phyloP scores from a whole-genome alignment of 2,797 vertebrate species.

The Cossypha polioptera region DNA sequence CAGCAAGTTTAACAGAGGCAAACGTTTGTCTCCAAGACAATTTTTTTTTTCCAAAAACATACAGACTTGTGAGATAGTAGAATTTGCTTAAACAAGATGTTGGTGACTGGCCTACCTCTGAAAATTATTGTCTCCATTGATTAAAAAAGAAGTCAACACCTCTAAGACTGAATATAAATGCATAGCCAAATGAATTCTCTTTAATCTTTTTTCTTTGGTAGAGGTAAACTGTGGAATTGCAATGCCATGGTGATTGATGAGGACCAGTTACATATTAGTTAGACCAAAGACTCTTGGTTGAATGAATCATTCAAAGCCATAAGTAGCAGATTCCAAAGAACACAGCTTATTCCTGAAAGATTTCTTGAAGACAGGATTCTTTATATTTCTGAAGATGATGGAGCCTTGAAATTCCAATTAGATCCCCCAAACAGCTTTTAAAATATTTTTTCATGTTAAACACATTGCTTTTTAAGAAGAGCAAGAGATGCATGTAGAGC shows the following conservation, averaged over 20 bases:
- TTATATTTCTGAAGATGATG: not conserved
- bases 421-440: not conserved
- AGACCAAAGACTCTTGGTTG: not conserved
- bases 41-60: not conserved
- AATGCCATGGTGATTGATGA: not conserved
- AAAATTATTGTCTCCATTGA: not conserved
- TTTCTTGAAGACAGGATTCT: not conserved
- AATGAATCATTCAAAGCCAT: not conserved
- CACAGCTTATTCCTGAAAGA: not conserved
- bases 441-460: not conserved
- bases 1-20: not conserved
- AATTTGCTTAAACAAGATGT: not conserved
- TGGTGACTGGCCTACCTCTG: not conserved
- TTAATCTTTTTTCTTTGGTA: not conserved
- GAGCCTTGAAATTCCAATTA: not conserved
- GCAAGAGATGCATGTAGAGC: accelerated
- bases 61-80: not conserved
- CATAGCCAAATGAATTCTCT: not conserved
- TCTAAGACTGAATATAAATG: not conserved
- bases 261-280: not conserved
- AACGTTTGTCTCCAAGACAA: not conserved
- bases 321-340: not conserved
- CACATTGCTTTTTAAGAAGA: not conserved
- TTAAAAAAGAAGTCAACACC: not conserved
- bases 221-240: not conserved